A percentile compares a stretch with the other conserved stretches of the same genome.
Conservation (phyloP, 2,113 vertebrate species). For the Cariama cristata region DNA sequence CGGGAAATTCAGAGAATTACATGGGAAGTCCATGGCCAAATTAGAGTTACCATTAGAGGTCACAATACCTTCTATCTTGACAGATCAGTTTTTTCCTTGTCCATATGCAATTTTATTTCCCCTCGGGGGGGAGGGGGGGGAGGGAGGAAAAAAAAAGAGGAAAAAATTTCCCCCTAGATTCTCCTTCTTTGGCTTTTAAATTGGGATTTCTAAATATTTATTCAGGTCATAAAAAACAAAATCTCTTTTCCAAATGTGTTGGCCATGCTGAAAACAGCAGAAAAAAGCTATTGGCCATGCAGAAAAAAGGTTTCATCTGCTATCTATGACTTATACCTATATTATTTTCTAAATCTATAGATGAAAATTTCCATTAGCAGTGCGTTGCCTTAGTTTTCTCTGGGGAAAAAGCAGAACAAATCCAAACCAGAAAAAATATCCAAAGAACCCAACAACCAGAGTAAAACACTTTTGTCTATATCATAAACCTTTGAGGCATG, state of each 20-base stretch:
- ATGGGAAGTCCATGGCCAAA: neutral
- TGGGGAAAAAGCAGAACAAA: neutral
- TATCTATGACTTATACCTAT: neutral
- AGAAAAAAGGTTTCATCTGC: neutral
- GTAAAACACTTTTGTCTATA: neutral
- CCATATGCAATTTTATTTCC: neutral
- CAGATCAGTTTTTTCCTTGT: neutral
- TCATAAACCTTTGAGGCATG: neutral
- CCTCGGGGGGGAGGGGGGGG: rapidly evolving
- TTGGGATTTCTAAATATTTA: neutral
- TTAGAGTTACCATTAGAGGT: neutral
- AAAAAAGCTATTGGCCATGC: neutral
- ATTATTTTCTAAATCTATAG: neutral
- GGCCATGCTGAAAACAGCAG: neutral
- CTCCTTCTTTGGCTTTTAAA: neutral
- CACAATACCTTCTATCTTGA: neutral
- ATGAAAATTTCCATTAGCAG: neutral
- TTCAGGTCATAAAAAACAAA: neutral
- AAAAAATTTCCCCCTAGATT: neutral
- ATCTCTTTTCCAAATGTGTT: neutral
- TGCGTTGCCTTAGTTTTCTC: neutral
- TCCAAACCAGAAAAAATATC: neutral
- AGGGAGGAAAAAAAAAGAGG: no score
- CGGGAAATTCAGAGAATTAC: neutral
- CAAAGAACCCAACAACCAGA: neutral